Percentiles rank a stretch among this genome's conserved stretches.
phyloP scores from a whole-genome alignment of 2,888 invertebrate species.

The Dorcus hopei region DNA sequence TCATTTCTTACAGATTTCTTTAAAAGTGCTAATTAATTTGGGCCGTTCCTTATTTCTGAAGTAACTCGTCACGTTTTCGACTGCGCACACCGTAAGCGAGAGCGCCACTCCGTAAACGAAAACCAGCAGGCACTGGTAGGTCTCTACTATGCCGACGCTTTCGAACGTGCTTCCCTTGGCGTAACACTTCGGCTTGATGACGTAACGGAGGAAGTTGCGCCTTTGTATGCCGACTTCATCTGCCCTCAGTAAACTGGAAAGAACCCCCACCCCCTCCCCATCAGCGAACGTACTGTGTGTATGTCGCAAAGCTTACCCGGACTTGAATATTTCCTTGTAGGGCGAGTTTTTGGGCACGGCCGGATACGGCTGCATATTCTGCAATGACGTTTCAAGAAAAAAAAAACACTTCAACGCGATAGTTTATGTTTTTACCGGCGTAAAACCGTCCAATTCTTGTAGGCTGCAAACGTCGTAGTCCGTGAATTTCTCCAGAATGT shows the following conservation, averaged over 20 bases:
- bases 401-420: not conserved
- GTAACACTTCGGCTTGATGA: constrained; percentile 34
- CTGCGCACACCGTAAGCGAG: constrained; percentile 21
- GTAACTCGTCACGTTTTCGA: constrained; percentile 15
- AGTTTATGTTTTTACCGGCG: constrained; percentile 25
- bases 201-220: constrained; percentile 27
- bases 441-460: constrained; percentile 44
- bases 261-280: too few relatives aligned
- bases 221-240: constrained; percentile 32
- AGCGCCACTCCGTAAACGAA: constrained; percentile 28
- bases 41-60: not conserved
- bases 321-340: constrained; percentile 34
- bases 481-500: constrained; percentile 48
- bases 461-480: constrained; percentile 54
- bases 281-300: not conserved
- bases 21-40: too few relatives aligned
- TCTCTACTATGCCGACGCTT: constrained; percentile 36
- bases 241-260: constrained; percentile 30
- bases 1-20: too few relatives aligned
- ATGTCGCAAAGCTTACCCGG: constrained; percentile 28
- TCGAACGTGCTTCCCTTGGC: constrained; percentile 35
- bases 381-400: constrained; percentile 5
- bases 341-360: constrained; percentile 34
- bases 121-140: constrained; percentile 32
- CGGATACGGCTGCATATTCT: constrained; percentile 29